Percentiles rank a stretch among this genome's conserved stretches.
phyloP scores from a whole-genome alignment of 2,888 invertebrate genomes.

The Byasa hedistus region DNA sequence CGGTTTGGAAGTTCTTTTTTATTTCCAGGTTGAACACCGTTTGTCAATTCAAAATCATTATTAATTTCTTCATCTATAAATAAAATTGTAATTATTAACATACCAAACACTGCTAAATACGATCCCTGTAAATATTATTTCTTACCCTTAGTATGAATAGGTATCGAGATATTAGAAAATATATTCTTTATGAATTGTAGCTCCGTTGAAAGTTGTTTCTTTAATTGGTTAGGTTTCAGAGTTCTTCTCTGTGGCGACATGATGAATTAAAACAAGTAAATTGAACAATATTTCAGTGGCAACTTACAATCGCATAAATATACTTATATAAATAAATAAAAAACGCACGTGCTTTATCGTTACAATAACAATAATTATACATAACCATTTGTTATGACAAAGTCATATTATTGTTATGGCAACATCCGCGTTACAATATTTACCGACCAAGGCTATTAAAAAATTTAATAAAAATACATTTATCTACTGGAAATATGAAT shows the following conservation, averaged over 20 bases:
- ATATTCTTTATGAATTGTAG: conserved; percentile 80
- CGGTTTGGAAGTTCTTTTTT: conserved; percentile 62
- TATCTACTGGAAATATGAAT: too few relatives aligned
- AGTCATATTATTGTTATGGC: background rate
- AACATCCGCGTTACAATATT: background rate
- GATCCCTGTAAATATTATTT: conserved; percentile 15
- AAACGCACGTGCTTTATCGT: background rate
- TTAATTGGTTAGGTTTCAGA: conserved; percentile 55
- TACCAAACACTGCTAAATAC: conserved; percentile 8
- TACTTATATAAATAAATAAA: background rate
- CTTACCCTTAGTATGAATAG: conserved; percentile 68
- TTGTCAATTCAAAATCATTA: conserved; percentile 59
- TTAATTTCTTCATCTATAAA: conserved; percentile 62
- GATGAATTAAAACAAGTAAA: background rate
- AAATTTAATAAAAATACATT: too few relatives aligned
- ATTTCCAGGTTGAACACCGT: conserved; percentile 46
- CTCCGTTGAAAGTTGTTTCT: conserved; percentile 71
- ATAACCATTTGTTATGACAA: background rate
- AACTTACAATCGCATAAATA: background rate
- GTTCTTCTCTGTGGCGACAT: conserved; percentile 38
- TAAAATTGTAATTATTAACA: conserved; percentile 11
- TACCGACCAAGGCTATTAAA: too few relatives aligned
- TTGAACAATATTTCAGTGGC: background rate
- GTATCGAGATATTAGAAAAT: conserved; percentile 78
- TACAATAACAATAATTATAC: background rate